Percentiles rank a stretch among this genome's conserved stretches.
phyloP scores from a whole-genome alignment of 92 coral and sea anemone species.

The Actinostola sp. region DNA sequence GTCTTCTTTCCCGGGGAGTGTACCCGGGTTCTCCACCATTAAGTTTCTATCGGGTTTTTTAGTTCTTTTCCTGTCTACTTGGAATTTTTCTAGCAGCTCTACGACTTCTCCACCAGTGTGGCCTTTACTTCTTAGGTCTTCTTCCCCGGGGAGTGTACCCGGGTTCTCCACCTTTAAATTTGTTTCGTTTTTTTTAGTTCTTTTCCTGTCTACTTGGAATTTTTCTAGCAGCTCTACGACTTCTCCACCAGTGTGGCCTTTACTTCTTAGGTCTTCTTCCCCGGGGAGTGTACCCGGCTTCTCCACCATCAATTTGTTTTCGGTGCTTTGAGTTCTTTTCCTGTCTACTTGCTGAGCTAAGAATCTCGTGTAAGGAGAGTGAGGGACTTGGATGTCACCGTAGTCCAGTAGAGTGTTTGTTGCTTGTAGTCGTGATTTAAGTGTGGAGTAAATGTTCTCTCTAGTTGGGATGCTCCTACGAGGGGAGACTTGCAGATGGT shows the following conservation, averaged over 20 bases:
- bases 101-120: conserved; percentile 45
- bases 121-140: conserved; percentile 8
- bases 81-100: too few relatives aligned
- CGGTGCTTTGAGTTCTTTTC: neutral
- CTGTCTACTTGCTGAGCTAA: conserved; percentile 25
- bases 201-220: too few relatives aligned
- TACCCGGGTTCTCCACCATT: conserved; percentile 27
- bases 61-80: too few relatives aligned
- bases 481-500: conserved; percentile 41
- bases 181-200: too few relatives aligned
- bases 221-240: conserved; percentile 34
- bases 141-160: conserved; percentile 24
- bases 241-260: conserved; percentile 36
- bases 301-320: conserved; percentile 15
- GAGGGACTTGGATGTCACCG: conserved; percentile 69
- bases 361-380: conserved; percentile 25
- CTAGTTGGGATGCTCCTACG: conserved; percentile 45
- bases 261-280: conserved; percentile 9
- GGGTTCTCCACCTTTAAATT: conserved; percentile 27
- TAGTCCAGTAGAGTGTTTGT: conserved; percentile 70
- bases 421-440: conserved; percentile 71
- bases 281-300: conserved; percentile 28
- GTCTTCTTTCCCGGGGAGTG: conserved; percentile 25
- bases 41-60: too few relatives aligned
- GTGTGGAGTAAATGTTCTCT: conserved; percentile 62